These are phyloP conservation scores for Eristalinus sepulchralis DNA, from an alignment of 2,888 invertebrate genomes.

Conservation along the genomic window DNA sequence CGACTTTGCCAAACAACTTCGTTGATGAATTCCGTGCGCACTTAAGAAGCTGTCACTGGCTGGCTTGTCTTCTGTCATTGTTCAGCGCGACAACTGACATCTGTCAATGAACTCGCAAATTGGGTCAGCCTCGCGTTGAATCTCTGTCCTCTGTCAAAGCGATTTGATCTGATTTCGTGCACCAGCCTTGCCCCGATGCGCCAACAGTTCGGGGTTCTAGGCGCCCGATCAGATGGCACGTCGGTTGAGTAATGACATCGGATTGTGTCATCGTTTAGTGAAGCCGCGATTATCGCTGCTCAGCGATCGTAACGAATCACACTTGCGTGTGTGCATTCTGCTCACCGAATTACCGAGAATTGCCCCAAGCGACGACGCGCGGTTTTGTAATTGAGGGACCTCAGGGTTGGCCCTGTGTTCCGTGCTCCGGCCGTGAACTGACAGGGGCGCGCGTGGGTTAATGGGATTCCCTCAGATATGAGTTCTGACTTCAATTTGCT, in stretches of 20 bases:
- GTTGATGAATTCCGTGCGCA: background rate
- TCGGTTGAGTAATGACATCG: background rate
- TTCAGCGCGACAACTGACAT: conserved; percentile 5
- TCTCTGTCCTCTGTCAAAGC: background rate
- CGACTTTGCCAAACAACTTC: background rate
- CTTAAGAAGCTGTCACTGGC: conserved; percentile 19
- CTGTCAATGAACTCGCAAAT: conserved; percentile 37
- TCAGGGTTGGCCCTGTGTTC: background rate
- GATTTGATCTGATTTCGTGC: background rate
- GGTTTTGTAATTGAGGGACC: conserved; percentile 7
- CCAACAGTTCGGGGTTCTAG: conserved; percentile 5
- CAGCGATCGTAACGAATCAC: conserved; percentile 22
- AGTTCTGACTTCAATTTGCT: background rate
- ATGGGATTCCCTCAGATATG: background rate
- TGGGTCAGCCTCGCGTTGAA: conserved; percentile 1
- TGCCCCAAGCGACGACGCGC: background rate
- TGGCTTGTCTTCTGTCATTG: background rate
- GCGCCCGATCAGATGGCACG: background rate
- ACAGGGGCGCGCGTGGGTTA: background rate
- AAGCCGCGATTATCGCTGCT: conserved; percentile 21
- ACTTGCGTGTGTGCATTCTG: background rate
- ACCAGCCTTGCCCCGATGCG: background rate
- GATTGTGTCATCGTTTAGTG: background rate
- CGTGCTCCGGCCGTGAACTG: conserved; percentile 7
- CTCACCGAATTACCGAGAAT: background rate